These are phyloP conservation scores for Mormyrus hasselquistii DNA, from an alignment of 2,797 vertebrate species.

Conservation along the genomic window DNA sequence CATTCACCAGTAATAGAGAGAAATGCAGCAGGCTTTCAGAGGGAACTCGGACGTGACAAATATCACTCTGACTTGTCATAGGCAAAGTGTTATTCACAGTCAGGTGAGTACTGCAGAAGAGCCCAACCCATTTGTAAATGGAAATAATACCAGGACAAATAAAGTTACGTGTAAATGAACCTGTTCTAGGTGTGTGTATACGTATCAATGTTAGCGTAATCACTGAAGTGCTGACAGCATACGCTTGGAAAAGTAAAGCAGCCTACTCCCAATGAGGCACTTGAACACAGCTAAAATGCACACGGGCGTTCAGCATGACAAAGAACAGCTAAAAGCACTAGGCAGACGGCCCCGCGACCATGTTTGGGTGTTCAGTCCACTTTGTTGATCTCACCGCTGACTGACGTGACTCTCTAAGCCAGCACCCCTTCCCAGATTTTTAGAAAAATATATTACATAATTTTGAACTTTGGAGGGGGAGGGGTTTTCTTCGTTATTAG, in stretches of 20 bases:
- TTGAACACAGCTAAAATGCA: slow-evolving; percentile 46
- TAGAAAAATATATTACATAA: not conserved
- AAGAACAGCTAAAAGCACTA: slow-evolving; percentile 26
- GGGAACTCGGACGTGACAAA: not conserved
- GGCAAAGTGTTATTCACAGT: not conserved
- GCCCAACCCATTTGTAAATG: not conserved
- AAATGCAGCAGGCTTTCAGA: not conserved
- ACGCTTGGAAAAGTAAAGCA: not conserved
- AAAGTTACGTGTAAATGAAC: not conserved
- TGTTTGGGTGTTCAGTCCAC: not conserved
- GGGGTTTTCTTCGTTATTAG: not conserved
- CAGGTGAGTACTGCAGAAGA: not conserved
- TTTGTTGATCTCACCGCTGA: not conserved
- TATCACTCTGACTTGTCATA: not conserved
- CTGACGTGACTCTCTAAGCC: not conserved
- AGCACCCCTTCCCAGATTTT: not conserved
- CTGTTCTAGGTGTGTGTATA: not conserved
- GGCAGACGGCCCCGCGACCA: slow-evolving; percentile 13
- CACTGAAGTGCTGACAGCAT: not conserved
- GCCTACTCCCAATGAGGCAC: slow-evolving; percentile 48
- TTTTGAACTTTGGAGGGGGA: not conserved
- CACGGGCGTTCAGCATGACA: slow-evolving; percentile 47
- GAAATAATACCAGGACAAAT: not conserved
- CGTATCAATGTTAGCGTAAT: not conserved
- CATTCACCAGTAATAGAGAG: slow-evolving; percentile 12